Conservation (phyloP, 2,888 invertebrate species). For the Eristalis tenax region DNA sequence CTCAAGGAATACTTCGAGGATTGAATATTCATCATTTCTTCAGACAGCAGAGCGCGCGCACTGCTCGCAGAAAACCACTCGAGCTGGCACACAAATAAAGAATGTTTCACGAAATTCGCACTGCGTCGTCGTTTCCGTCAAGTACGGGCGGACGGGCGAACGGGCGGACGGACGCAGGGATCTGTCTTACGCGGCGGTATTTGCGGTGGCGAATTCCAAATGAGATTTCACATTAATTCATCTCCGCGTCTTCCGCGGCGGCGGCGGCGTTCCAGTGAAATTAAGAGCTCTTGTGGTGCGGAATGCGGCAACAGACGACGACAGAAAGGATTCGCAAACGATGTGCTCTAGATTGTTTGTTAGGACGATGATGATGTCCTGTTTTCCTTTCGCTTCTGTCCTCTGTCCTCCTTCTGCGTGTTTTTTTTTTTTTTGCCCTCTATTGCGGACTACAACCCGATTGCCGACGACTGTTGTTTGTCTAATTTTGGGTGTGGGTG, state of each 20-base stretch:
- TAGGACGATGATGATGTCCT: neutral
- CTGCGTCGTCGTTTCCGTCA: slow-evolving; percentile 11
- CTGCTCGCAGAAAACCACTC: slow-evolving; percentile 7
- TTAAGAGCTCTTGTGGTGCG: no score
- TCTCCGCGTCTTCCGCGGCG: neutral
- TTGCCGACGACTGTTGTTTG: slow-evolving; percentile 30
- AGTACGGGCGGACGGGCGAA: no score
- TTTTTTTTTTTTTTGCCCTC: neutral
- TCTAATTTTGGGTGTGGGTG: slow-evolving; percentile 23
- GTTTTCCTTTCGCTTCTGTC: neutral
- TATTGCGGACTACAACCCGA: neutral
- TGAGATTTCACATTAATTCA: slow-evolving; percentile 64
- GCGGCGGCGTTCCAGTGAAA: no score
- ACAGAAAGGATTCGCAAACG: slow-evolving; percentile 16
- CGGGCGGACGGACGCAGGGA: neutral
- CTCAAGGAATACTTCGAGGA: slow-evolving; percentile 43
- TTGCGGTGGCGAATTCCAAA: slow-evolving; percentile 51
- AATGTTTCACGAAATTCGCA: slow-evolving; percentile 39
- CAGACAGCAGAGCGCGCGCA: slow-evolving; percentile 14
- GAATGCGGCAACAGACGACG: slow-evolving; percentile 5
- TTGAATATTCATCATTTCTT: slow-evolving; percentile 69
- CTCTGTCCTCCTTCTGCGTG: neutral
- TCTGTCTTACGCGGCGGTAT: slow-evolving; percentile 38
- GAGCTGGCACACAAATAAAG: slow-evolving; percentile 49
- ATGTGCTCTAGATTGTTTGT: slow-evolving; percentile 46